These are phyloP conservation scores for Bufo bufo DNA, from an alignment of 2,113 vertebrate genomes.

Conservation along the genomic window DNA sequence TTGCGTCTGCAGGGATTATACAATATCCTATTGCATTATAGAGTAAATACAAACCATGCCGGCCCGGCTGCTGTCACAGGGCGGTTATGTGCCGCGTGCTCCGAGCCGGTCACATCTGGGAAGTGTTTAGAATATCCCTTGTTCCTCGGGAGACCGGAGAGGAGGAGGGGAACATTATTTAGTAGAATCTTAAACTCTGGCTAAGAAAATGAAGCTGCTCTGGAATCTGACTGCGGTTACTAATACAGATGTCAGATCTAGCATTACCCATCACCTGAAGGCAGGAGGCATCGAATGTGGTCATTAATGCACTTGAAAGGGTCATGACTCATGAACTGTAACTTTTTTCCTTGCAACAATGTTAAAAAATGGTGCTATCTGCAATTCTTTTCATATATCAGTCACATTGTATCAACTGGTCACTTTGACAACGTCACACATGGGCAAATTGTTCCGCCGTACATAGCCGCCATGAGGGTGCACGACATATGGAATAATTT, in stretches of 20 bases:
- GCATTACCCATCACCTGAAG: background rate
- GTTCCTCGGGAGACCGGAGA: background rate
- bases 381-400: too few species aligned
- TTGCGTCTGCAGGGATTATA: conserved; percentile 43
- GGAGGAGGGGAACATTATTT: background rate
- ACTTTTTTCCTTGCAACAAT: too few species aligned
- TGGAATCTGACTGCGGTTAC: background rate
- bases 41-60: conserved; percentile 50
- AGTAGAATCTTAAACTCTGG: background rate
- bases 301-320: background rate
- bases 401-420: background rate
- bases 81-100: background rate
- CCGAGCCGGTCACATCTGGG: conserved; percentile 41
- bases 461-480: too few species aligned
- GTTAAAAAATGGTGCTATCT: too few species aligned
- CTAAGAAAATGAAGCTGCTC: background rate
- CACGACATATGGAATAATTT: too few species aligned
- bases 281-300: background rate
- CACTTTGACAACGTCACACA: background rate
- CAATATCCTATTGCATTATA: conserved; percentile 34
- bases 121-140: conserved; percentile 17
- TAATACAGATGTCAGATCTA: background rate
- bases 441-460: too few species aligned
- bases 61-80: conserved; percentile 29
- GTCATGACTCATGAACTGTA: too few species aligned